Base-by-base conservation (phyloP, 2,888 invertebrate species). In the Sphaeridia pumilis region DNA sequence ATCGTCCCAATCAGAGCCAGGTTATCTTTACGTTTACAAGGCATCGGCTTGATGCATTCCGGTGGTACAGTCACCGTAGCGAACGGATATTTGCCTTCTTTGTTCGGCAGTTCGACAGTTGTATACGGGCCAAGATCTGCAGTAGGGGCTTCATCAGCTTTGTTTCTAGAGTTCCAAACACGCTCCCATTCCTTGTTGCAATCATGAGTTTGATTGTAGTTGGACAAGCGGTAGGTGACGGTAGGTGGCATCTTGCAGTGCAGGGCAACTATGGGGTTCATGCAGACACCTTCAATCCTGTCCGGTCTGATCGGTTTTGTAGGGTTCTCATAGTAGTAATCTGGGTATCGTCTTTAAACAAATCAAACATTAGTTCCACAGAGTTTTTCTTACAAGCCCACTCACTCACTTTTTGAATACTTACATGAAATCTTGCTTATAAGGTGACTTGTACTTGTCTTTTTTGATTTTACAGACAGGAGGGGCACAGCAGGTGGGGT, bases 401-500 rank as follows among this genome's bases (percentile, higher is more conserved):
- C 61, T 52, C 44, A 46, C 50, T 61, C 42, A 59, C 56, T 2
- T 52, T 49, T 45, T 61, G 59, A 48, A 60, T 12, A 49, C 51
- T 4, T 59, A 58, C 46, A 61, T 45, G 14, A 46, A 49, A 28
- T 60, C 60, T 17, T 61, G 57, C 2, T 61, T 60, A 36, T 63
- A 56, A 20, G 31, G 38, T 2, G 49, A 52, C 36, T 64, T 57
- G 21, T 60, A 46, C 2, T 47, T 43, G n/a, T n/a, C n/a, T 43
- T 58, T 59, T 34, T 61, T 58, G 4, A 64, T 57, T 58, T 64
- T 64, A 48, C 61, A 61, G 22, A 64, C 58, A 5, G 61, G 61
- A 14, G 64, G 64, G n/a, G 60, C 60, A 14, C 42, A 35, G n/a
- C n/a, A n/a, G 12, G 49, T 34, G 12, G 57, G 56, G 24, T 55